phyloP scores from a whole-genome alignment of 2,797 vertebrate genomes.

The Spheniscus humboldti region DNA sequence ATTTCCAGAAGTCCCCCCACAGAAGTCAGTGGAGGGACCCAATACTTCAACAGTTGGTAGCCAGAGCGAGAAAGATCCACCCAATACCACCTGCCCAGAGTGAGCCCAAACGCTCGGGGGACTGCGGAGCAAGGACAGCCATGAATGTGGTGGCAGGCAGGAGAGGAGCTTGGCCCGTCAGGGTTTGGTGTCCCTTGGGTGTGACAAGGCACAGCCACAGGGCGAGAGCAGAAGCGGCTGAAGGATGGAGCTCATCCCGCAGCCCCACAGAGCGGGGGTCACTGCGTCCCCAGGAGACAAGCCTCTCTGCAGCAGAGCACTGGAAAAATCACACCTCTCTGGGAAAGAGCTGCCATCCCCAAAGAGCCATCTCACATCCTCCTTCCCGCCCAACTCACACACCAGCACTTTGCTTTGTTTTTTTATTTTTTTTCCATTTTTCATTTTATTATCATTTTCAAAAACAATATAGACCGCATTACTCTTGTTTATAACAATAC shows the following conservation, averaged over 20 bases:
- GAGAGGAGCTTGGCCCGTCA: not conserved
- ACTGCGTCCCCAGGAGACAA: not conserved
- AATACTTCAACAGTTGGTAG: not conserved
- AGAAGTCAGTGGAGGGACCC: not conserved
- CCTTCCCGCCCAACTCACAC: not conserved
- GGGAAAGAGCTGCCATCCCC: not conserved
- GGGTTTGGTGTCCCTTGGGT: not conserved
- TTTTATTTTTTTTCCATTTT: not conserved
- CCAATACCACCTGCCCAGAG: not conserved
- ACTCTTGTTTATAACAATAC: not conserved
- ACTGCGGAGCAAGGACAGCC: not conserved
- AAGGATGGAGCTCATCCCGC: not conserved
- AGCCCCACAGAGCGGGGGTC: not conserved
- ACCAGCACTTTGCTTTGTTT: not conserved
- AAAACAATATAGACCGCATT: not conserved
- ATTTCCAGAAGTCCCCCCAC: not conserved
- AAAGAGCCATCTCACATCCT: not conserved
- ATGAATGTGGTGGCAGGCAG: not conserved
- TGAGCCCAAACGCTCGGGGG: fast-evolving
- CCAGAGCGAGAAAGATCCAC: not conserved
- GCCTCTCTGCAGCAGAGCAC: not conserved
- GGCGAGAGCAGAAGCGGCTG: not conserved
- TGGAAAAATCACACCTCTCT: not conserved
- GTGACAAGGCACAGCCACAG: not conserved
- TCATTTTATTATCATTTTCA: not conserved